Evolutionary conservation across 2,888 invertebrate genomes (phyloP).

Genomic region (Phengaris alcon): DNA sequence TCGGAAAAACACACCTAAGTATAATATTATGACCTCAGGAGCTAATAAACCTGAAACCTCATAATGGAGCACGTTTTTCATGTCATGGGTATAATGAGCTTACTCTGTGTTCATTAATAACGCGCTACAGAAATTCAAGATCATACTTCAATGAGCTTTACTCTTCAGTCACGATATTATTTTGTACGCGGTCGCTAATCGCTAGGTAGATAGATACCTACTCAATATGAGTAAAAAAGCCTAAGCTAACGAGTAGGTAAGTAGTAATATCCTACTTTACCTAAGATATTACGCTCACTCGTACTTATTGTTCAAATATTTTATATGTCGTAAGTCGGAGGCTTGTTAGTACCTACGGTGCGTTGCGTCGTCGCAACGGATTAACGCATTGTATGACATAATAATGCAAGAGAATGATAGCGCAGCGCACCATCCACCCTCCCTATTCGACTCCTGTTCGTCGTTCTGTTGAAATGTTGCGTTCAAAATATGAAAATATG

Average conservation of each 20-base stretch:
- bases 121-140: slow-evolving; percentile 16
- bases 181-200: neutral
- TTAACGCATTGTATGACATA: too few species aligned
- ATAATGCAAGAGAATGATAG: too few species aligned
- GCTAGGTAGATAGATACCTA: neutral
- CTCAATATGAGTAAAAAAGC: neutral
- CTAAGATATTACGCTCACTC: too few species aligned
- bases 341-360: too few species aligned
- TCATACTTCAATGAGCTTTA: neutral
- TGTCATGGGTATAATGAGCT: neutral
- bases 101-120: slow-evolving; percentile 8
- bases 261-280: neutral
- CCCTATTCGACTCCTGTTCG: too few species aligned
- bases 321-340: too few species aligned
- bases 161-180: slow-evolving; percentile 12
- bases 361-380: too few species aligned
- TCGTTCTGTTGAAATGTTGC: too few species aligned
- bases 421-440: too few species aligned
- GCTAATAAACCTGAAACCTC: neutral
- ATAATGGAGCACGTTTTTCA: slow-evolving; percentile 12
- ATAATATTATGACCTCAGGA: neutral
- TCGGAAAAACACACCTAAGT: neutral
- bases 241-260: neutral
- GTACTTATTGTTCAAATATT: too few species aligned
- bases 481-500: too few species aligned